Evolutionary conservation across 2,797 vertebrate species (phyloP), one percentile per base, ranked within the genome.

Genomic region (Anguilla pacifica): DNA sequence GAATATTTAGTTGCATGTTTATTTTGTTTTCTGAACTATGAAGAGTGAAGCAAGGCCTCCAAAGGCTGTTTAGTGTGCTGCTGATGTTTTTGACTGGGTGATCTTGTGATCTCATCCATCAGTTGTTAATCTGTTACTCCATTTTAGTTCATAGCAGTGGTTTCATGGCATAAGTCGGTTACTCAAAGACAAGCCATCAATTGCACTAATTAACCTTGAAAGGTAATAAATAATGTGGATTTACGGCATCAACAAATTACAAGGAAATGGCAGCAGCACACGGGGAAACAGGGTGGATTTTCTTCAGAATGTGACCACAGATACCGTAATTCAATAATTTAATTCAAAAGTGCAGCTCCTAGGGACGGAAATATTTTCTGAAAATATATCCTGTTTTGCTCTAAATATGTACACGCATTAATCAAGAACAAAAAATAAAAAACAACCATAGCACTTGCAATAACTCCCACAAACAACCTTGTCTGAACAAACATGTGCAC

Each of bases 211-310:
- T 88, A 89, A 87, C 87, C 90, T 89, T 86, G 64, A 88, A 51
- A 90, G 87, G 89, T 91, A 91, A 91, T 91, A 87, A 93, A 90
- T 90, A 90, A 92, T 90, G 85, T 86, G 61, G 88, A 89, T 90
- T 89, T 90, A 70, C 90, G 84, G 86, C 88, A 88, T 89, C 89
- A 90, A 86, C 82, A 89, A 74, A 57, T 85, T 72, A 28, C 74
- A 46, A 15, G 59, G 85, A 64, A 88, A 64, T 86, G 11, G 57
- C 79, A 43, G 46, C 13, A 61, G 84, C 59, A 31, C 49, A 19
- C 39, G 90, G 86, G 51, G 31, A 88, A 83, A 43, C 74, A 51
- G 79, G 79, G 77, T 49, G 77, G 43, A 81, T 81, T 81, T 81
- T n/a, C 31, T 74, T 35, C 10, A 67, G 74, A 39, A 79, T 17